phyloP scores from a whole-genome alignment of 2,888 invertebrate species.

The Hydrotaea diabolus region DNA sequence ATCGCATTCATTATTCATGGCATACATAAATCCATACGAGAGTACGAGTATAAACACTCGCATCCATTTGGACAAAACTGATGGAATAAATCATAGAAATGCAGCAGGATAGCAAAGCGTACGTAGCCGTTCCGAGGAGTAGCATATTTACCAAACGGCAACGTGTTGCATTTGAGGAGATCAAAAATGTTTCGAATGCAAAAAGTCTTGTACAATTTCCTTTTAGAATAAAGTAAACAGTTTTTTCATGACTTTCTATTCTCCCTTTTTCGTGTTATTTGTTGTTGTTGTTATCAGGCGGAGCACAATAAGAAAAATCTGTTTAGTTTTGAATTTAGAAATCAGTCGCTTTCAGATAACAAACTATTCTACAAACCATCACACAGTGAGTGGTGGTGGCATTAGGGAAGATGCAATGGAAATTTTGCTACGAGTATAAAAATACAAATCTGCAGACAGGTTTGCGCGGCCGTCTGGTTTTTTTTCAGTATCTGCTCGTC shows the following conservation, averaged over 20 bases:
- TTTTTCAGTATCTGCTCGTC: too few relatives aligned
- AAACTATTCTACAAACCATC: neutral
- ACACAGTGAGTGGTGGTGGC: neutral
- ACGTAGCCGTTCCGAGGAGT: neutral
- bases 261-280: neutral
- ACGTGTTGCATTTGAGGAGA: slow-evolving; percentile 46
- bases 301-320: neutral
- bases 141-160: slow-evolving; percentile 36
- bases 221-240: slow-evolving; percentile 17
- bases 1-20: slow-evolving; percentile 42
- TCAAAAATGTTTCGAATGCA: slow-evolving; percentile 16
- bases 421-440: too few relatives aligned
- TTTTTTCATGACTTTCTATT: neutral
- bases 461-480: too few relatives aligned
- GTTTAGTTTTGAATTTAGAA: slow-evolving; percentile 29
- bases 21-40: slow-evolving; percentile 4
- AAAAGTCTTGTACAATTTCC: slow-evolving; percentile 28
- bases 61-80: neutral
- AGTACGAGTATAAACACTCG: neutral
- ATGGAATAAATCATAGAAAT: slow-evolving; percentile 17
- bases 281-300: neutral
- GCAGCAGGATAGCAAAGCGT: neutral
- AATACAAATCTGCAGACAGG: too few relatives aligned
- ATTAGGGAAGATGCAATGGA: neutral
- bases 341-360: slow-evolving; percentile 3